Percentiles rank a stretch among this genome's conserved stretches.
Evolutionary conservation across 2,797 vertebrate genomes (phyloP).

Genomic region (Propithecus deckenii): DNA sequence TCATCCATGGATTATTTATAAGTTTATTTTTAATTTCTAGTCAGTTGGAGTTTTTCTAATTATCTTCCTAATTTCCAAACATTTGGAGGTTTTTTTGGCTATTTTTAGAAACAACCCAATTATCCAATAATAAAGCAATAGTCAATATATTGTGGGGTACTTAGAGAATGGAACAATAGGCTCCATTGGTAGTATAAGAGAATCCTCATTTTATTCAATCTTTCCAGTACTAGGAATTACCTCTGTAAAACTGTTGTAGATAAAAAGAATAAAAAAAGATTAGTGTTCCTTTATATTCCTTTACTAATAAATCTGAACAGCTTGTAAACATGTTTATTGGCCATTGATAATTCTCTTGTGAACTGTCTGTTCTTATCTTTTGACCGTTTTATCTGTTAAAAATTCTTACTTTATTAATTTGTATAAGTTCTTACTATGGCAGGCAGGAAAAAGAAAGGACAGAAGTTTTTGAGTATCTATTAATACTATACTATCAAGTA

Average conservation of each 20-base stretch:
- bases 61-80: neutral
- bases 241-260: neutral
- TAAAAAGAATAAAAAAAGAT: neutral
- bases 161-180: neutral
- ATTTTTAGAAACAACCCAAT: neutral
- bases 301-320: neutral
- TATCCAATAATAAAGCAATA: neutral
- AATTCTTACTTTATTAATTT: slow-evolving; percentile 21
- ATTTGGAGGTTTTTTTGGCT: neutral
- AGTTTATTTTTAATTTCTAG: neutral
- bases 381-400: neutral
- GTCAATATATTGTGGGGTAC: neutral
- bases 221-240: neutral
- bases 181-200: neutral
- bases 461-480: neutral
- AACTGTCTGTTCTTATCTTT: neutral
- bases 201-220: neutral
- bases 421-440: neutral
- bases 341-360: neutral
- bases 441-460: neutral
- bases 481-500: neutral
- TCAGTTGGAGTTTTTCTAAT: neutral
- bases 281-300: neutral
- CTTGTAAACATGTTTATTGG: neutral
- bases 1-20: neutral